Percentiles rank a stretch among this genome's conserved stretches.
Evolutionary conservation across 2,113 vertebrate species (phyloP).

Genomic region (Spea multiplicata): DNA sequence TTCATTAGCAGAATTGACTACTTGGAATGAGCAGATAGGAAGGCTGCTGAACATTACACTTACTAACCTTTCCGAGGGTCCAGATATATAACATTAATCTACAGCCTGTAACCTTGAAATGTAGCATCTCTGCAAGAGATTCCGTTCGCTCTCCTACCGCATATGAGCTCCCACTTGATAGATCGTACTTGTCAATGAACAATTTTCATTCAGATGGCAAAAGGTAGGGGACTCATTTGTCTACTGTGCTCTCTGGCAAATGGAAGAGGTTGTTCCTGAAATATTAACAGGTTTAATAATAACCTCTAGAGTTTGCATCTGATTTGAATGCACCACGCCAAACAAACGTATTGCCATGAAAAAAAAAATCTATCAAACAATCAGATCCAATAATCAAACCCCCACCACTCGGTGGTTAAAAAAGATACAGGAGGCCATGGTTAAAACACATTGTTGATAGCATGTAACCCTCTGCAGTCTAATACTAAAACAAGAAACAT

Average conservation of each 20-base stretch:
- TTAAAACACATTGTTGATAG: too few species aligned
- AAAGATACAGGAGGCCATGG: too few species aligned
- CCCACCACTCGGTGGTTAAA: too few species aligned
- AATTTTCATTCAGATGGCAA: not conserved
- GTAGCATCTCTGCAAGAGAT: not conserved
- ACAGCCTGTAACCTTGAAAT: not conserved
- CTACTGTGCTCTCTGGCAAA: not conserved
- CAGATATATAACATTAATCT: not conserved
- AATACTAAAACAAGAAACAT: too few species aligned
- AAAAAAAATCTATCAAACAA: too few species aligned
- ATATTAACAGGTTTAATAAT: not conserved
- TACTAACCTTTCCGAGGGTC: not conserved
- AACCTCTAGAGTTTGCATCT: too few species aligned
- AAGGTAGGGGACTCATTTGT: not conserved
- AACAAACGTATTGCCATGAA: too few species aligned
- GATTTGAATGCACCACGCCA: too few species aligned
- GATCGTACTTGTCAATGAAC: not conserved
- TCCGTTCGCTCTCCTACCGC: not conserved
- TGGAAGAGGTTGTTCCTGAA: not conserved
- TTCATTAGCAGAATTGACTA: not conserved
- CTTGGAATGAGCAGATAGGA: not conserved
- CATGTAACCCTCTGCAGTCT: too few species aligned
- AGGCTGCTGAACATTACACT: not conserved
- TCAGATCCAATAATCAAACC: too few species aligned
- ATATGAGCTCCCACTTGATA: not conserved